Evolutionary conservation across 2,888 invertebrate genomes (phyloP).

Genomic region (Zygaena filipendulae): DNA sequence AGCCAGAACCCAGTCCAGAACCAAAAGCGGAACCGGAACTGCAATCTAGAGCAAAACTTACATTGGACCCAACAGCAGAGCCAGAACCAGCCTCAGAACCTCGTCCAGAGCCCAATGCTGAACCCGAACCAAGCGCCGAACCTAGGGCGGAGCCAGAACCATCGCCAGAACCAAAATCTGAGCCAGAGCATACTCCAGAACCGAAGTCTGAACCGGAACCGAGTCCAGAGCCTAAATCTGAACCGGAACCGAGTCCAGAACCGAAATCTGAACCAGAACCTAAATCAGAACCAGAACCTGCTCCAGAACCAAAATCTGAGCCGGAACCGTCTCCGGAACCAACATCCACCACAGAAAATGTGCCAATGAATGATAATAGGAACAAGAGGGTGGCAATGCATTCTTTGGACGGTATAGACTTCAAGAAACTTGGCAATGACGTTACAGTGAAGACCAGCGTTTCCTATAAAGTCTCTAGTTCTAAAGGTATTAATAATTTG

Average conservation of each 20-base stretch:
- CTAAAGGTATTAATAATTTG: conserved; percentile 48
- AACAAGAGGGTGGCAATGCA: conserved; percentile 70
- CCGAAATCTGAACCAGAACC: conserved; percentile 42
- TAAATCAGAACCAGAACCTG: conserved; percentile 25
- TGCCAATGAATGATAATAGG: conserved; percentile 36
- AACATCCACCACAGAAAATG: conserved; percentile 31
- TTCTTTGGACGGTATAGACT: conserved; percentile 49
- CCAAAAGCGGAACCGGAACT: conserved; percentile 27
- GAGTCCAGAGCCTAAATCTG: conserved; percentile 29
- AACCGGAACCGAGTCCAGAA: conserved; percentile 45
- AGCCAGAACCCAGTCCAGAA: conserved; percentile 28
- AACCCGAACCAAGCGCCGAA: conserved; percentile 32
- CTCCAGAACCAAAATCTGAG: conserved; percentile 34
- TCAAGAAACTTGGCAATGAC: conserved; percentile 64
- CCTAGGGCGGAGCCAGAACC: conserved; percentile 32
- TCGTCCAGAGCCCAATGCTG: conserved; percentile 27
- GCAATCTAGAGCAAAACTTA: conserved; percentile 20
- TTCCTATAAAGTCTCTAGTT: conserved; percentile 78
- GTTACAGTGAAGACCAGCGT: conserved; percentile 84
- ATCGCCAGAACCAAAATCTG: conserved; percentile 28
- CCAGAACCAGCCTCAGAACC: conserved; percentile 25
- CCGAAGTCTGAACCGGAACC: conserved; percentile 23
- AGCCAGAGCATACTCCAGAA: conserved; percentile 29
- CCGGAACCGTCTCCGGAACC: conserved; percentile 39
- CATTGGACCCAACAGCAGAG: conserved; percentile 23